Conservation (phyloP, 2,888 invertebrate species). For the Lasioglossum oenotherae region DNA sequence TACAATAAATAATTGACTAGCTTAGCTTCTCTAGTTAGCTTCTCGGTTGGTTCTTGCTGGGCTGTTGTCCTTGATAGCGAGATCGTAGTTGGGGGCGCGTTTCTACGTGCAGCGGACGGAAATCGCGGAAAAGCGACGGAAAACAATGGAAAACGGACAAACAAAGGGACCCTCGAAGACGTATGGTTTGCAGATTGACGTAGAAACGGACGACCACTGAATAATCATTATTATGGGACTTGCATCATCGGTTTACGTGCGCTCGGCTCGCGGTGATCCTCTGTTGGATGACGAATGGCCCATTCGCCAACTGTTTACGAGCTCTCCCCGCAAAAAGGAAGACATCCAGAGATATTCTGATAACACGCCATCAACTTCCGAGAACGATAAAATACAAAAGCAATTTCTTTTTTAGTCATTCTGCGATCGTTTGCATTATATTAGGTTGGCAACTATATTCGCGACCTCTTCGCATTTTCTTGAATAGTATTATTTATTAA, state of each 20-base stretch:
- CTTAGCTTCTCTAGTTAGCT: too few relatives aligned
- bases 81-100: background rate
- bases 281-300: slow-evolving; percentile 36
- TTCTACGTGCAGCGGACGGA: background rate
- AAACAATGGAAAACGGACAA: slow-evolving; percentile 45
- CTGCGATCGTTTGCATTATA: background rate
- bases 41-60: background rate
- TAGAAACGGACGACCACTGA: slow-evolving; percentile 65
- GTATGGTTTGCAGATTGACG: slow-evolving; percentile 55
- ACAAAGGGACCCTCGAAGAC: slow-evolving; percentile 64
- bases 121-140: background rate
- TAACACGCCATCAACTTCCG: background rate
- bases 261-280: slow-evolving; percentile 3
- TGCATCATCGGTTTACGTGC: slow-evolving; percentile 68
- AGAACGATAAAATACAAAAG: background rate
- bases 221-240: slow-evolving; percentile 74
- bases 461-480: too few relatives aligned
- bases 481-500: too few relatives aligned
- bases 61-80: background rate
- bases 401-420: background rate
- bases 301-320: slow-evolving; percentile 47
- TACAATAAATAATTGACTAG: too few relatives aligned
- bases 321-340: slow-evolving; percentile 12
- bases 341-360: background rate
- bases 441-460: background rate